Base-by-base conservation (phyloP, 2,797 vertebrate species). In the Gobio occitaniae region DNA sequence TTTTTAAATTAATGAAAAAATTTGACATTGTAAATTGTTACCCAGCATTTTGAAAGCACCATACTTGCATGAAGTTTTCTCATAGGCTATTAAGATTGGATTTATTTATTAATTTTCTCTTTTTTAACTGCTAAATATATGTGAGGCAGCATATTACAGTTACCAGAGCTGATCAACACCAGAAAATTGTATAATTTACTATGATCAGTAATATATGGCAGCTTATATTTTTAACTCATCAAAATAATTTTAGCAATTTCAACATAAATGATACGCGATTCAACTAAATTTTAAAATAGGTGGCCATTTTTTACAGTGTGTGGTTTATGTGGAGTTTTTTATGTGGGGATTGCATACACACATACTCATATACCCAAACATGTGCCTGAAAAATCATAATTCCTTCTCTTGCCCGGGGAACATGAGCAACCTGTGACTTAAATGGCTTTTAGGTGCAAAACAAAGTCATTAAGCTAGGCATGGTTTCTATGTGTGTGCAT, bases 401-500 rank as follows among this genome's bases (percentile, higher is more conserved):
- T 72, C 74, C 85, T 85, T 71, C 59, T 77, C 38, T 80, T 88
- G 84, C 88, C 83, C 7, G 17, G 68, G 82, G 84, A 80, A 86
- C 84, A 83, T 56, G 70, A 84, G 70, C 74, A 85, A 87, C 87
- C 86, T 85, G 82, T 84, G 74, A 84, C 75, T 87, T 85, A 66
- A 84, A 61, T 82, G 79, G 17, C 47, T 84, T 66, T 61, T 54
- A 71, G 56, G 44, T 81, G 61, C 78, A 82, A 87, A 88, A 90
- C 86, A 90, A 87, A 84, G 87, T 88, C 50, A 87, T 88, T 83
- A 88, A 72, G 69, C 9, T 21, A 70, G 54, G 38, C 63, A 74
- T 82, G 68, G 75, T 56, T 69, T 87, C 76, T 85, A 56, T 84
- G 78, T 79, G 69, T 87, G 85, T 83, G 76, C 78, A 75, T 88